phyloP scores from a whole-genome alignment of 2,888 invertebrate species.

The Synanthedon myopaeformis region DNA sequence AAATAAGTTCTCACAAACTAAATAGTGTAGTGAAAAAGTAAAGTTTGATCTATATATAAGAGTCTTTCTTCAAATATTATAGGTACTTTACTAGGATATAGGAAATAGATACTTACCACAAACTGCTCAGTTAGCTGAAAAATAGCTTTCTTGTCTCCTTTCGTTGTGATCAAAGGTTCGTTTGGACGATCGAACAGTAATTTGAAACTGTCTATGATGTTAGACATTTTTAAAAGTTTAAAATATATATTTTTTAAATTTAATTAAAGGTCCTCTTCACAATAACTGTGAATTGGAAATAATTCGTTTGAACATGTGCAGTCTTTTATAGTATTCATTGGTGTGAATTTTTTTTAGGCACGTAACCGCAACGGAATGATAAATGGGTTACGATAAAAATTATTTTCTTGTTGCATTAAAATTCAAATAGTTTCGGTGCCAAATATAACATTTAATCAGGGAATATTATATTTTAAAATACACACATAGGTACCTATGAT shows the following conservation, averaged over 20 bases:
- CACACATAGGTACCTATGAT: too few species aligned
- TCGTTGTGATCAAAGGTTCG: conserved; percentile 73
- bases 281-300: conserved; percentile 42
- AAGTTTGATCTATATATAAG: too few species aligned
- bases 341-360: not conserved
- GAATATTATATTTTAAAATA: too few species aligned
- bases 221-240: conserved; percentile 26
- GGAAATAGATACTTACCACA: conserved; percentile 64
- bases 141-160: conserved; percentile 68
- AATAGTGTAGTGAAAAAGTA: too few species aligned
- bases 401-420: not conserved
- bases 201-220: conserved; percentile 27
- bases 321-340: not conserved
- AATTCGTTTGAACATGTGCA: not conserved
- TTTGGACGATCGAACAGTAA: conserved; percentile 72
- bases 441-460: too few species aligned
- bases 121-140: conserved; percentile 73
- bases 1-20: too few species aligned
- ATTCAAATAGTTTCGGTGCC: too few species aligned
- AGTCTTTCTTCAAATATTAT: too few species aligned
- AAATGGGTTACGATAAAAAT: not conserved
- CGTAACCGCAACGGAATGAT: not conserved
- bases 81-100: too few species aligned
- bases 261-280: conserved; percentile 38
- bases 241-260: conserved; percentile 7